These are phyloP conservation scores for Helostoma temminkii DNA, from an alignment of 2,797 vertebrate genomes.

Conservation along the genomic window DNA sequence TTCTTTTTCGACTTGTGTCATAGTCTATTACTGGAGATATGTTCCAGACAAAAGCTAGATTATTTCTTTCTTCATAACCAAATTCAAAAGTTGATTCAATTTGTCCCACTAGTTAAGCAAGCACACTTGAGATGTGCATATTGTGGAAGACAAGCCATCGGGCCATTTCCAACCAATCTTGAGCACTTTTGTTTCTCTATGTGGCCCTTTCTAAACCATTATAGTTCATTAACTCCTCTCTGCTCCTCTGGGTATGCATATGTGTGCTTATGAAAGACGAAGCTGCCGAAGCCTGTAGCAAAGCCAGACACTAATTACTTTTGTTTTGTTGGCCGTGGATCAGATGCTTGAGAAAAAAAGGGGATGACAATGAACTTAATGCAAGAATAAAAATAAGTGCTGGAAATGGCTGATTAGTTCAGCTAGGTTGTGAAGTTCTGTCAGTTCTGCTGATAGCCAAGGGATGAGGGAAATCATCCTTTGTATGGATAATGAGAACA, in stretches of 20 bases:
- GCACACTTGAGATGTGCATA: conserved; percentile 45
- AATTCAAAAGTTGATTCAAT: conserved; percentile 63
- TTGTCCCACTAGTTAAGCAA: conserved; percentile 66
- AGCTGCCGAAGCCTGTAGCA: conserved; percentile 48
- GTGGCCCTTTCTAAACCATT: conserved; percentile 50
- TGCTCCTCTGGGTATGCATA: conserved; percentile 51
- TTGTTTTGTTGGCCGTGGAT: conserved; percentile 62
- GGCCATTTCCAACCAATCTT: conserved; percentile 38
- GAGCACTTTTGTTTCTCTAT: conserved; percentile 47
- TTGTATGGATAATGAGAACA: conserved; percentile 54
- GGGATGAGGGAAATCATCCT: conserved; percentile 32
- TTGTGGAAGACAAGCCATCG: conserved; percentile 53
- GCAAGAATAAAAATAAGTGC: conserved; percentile 36
- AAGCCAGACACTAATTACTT: conserved; percentile 70
- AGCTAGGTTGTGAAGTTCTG: conserved; percentile 54
- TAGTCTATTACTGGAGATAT: conserved; percentile 58
- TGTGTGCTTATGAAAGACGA: conserved; percentile 45
- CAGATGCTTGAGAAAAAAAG: conserved; percentile 49
- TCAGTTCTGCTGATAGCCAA: conserved; percentile 37
- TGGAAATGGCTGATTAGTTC: conserved; percentile 63
- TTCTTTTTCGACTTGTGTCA: conserved; percentile 56
- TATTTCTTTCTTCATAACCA: conserved; percentile 55
- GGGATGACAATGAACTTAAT: conserved; percentile 49
- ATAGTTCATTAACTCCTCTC: conserved; percentile 56
- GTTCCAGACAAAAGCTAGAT: conserved; percentile 37